phyloP scores from a whole-genome alignment of 2,113 vertebrate species.

The Melanocharis versteri region DNA sequence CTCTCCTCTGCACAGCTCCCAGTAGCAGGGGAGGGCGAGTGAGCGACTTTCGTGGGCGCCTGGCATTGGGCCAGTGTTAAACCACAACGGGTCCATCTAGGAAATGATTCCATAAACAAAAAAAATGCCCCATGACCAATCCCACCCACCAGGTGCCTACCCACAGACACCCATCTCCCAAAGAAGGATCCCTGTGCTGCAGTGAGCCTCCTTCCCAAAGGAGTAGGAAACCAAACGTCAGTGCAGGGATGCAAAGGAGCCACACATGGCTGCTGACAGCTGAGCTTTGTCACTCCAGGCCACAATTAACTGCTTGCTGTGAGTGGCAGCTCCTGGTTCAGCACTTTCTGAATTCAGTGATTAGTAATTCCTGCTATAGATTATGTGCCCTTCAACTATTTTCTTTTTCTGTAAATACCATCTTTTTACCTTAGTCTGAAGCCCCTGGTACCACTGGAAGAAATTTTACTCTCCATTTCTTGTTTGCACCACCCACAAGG shows the following conservation, averaged over 20 bases:
- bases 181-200: neutral
- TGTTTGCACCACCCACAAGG: neutral
- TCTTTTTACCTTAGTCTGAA: neutral
- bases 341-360: neutral
- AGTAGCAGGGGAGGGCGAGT: neutral
- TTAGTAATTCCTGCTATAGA: neutral
- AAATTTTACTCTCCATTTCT: neutral
- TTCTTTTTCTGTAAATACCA: neutral
- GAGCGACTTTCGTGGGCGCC: accelerated
- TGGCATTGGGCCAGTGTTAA: neutral
- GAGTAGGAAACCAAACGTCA: neutral
- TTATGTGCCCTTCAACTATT: neutral
- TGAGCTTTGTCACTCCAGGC: neutral
- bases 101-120: neutral
- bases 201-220: neutral
- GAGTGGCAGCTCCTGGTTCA: neutral
- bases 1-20: neutral
- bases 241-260: neutral
- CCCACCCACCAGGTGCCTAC: neutral
- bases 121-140: neutral
- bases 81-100: neutral
- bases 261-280: neutral
- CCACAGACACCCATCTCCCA: neutral
- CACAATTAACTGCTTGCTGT: neutral
- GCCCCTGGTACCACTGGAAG: neutral